phyloP scores from a whole-genome alignment of 2,113 vertebrate genomes.

The Zosterops lateralis region DNA sequence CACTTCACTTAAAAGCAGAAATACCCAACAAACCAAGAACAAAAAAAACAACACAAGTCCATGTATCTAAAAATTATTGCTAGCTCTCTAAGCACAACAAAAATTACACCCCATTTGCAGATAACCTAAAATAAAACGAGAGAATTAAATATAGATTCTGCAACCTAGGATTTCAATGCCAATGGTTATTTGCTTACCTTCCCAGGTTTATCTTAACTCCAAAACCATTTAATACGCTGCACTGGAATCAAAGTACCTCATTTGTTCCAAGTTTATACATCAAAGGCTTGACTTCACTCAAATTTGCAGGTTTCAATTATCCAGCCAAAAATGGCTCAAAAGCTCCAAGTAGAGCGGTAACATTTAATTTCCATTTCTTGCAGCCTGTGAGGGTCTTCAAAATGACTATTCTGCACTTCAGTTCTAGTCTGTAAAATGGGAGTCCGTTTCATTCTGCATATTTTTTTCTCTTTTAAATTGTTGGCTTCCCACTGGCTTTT shows the following conservation, averaged over 20 bases:
- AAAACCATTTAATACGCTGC: not conserved
- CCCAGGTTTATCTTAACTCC: not conserved
- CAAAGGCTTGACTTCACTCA: not conserved
- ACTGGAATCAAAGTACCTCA: not conserved
- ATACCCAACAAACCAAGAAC: not conserved
- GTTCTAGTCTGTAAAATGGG: not conserved
- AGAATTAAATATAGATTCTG: not conserved
- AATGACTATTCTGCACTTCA: not conserved
- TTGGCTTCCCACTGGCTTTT: not conserved
- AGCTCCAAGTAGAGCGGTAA: fast-evolving
- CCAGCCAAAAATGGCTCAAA: not conserved
- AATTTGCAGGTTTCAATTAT: not conserved
- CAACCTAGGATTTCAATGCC: not conserved
- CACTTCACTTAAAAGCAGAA: not conserved
- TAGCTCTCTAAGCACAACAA: not conserved
- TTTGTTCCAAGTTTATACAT: not conserved
- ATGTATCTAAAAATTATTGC: not conserved
- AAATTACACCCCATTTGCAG: not conserved
- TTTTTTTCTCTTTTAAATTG: not conserved
- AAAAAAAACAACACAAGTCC: not conserved
- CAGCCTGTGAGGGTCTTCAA: not conserved
- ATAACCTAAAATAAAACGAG: not conserved
- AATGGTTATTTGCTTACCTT: not conserved
- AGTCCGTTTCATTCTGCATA: not conserved
- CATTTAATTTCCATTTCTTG: not conserved